These are phyloP conservation scores for Orius laevigatus DNA, from an alignment of 1,140 invertebrate genomes.

Conservation along the genomic window DNA sequence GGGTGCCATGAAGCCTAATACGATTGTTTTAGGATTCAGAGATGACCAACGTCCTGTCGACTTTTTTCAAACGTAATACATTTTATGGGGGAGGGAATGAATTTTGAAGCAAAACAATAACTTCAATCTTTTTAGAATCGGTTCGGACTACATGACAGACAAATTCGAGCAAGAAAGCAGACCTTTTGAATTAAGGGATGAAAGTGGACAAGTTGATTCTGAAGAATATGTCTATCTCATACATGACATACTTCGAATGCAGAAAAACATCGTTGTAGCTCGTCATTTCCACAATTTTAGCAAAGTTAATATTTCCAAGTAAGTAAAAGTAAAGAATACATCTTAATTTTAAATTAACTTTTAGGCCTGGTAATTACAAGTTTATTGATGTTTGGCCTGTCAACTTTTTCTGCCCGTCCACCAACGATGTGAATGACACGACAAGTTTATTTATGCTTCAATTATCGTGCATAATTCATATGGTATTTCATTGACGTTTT, in stretches of 20 bases:
- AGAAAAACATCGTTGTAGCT: constrained; percentile 89
- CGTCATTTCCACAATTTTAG: constrained; percentile 77
- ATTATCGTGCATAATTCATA: constrained; percentile 89
- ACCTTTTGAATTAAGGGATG: constrained; percentile 14
- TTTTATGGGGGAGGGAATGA: too few relatives aligned
- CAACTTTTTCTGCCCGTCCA: constrained; percentile 63
- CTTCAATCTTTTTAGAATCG: constrained; percentile 14
- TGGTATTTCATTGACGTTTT: constrained; percentile 37
- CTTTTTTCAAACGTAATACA: constrained; percentile 44
- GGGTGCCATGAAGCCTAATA: constrained; percentile 98
- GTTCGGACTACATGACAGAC: constrained; percentile 18
- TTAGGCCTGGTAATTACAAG: constrained; percentile 30
- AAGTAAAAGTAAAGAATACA: background rate
- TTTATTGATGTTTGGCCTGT: constrained; percentile 97
- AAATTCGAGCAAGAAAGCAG: constrained; percentile 15
- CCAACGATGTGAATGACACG: constrained; percentile 64
- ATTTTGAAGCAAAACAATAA: constrained; percentile 7
- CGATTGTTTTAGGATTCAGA: constrained; percentile 80
- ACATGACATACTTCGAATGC: constrained; percentile 69
- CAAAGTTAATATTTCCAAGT: constrained; percentile 38
- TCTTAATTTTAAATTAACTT: too few relatives aligned
- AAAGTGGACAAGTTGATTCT: constrained; percentile 20
- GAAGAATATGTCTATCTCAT: constrained; percentile 82
- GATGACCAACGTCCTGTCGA: constrained; percentile 55
- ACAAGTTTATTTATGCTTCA: constrained; percentile 91